A percentile compares a stretch with the other conserved stretches of the same genome.
These are phyloP conservation scores for Palloptera scutellata DNA, from an alignment of 2,888 invertebrate genomes.

Conservation along the genomic window DNA sequence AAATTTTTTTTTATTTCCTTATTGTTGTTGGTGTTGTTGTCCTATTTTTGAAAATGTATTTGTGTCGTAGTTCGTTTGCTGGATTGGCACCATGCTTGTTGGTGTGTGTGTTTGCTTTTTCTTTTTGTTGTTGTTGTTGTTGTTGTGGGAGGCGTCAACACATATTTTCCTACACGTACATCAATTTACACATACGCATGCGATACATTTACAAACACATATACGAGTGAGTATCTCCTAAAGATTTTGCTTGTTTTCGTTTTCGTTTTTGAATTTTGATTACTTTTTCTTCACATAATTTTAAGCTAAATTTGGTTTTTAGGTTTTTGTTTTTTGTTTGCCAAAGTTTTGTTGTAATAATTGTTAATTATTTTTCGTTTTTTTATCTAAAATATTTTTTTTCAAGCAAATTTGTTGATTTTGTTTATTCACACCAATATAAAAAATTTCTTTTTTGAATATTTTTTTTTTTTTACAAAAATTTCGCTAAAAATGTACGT, in stretches of 20 bases:
- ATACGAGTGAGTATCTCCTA: conserved; percentile 29
- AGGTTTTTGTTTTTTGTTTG: conserved; percentile 4
- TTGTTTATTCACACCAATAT: conserved; percentile 21
- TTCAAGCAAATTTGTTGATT: conserved; percentile 3
- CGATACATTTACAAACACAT: conserved; percentile 41
- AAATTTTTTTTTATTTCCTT: conserved; percentile 27
- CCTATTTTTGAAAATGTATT: conserved; percentile 27
- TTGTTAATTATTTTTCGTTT: background rate
- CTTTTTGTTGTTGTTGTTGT: too few relatives aligned
- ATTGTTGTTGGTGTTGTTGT: conserved; percentile 27
- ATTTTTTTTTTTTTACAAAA: conserved; percentile 5
- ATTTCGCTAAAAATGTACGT: conserved; percentile 26
- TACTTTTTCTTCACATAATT: background rate
- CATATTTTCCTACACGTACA: conserved; percentile 16
- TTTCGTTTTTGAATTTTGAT: conserved; percentile 15
- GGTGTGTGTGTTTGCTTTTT: too few relatives aligned
- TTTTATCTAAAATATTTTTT: conserved; percentile 20
- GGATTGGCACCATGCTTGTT: too few relatives aligned
- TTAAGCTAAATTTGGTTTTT: conserved; percentile 3
- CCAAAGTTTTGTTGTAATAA: background rate
- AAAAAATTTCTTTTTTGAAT: background rate
- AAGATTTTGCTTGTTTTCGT: conserved; percentile 25
- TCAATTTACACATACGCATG: conserved; percentile 26
- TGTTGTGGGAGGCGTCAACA: too few relatives aligned
- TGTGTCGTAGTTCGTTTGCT: conserved; percentile 28